phyloP scores from a whole-genome alignment of 2,113 vertebrate genomes.

The Syngnathus typhle region DNA sequence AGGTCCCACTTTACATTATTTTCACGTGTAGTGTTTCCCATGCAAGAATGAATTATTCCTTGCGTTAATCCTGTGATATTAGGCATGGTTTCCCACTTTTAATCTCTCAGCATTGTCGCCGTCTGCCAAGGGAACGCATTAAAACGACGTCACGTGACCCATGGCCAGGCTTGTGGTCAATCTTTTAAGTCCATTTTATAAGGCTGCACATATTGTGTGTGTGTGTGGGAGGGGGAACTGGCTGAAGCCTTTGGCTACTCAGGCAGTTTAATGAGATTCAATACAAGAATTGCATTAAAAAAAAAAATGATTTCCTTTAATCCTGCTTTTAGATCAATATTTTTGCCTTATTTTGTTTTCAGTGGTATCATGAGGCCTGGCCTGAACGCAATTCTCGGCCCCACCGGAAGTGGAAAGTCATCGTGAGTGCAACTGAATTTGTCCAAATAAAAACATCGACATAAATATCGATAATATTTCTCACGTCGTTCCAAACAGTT shows the following conservation, averaged over 20 bases:
- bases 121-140: conserved; percentile 57
- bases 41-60: conserved; percentile 49
- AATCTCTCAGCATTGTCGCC: conserved; percentile 60
- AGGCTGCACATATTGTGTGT: conserved; percentile 11
- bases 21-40: conserved; percentile 59
- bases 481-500: conserved; percentile 51
- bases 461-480: not conserved
- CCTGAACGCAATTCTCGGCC: conserved; percentile 92
- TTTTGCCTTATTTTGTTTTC: conserved; percentile 36
- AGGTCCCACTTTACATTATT: conserved; percentile 10
- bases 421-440: conserved; percentile 78
- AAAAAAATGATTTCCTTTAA: not conserved
- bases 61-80: conserved; percentile 70
- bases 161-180: conserved; percentile 27
- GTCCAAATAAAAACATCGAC: not conserved
- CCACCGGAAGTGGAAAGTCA: conserved; percentile 92
- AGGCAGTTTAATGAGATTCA: not conserved
- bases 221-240: not conserved
- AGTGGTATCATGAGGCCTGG: conserved; percentile 96
- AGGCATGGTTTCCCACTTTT: conserved; percentile 67
- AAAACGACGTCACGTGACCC: conserved; percentile 55
- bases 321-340: not conserved
- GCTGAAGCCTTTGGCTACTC: conserved; percentile 15
- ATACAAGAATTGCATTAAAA: not conserved
- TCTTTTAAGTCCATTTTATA: conserved; percentile 44